Conservation (phyloP, 2,113 vertebrate genomes). For the Sminthopsis crassicaudata region DNA sequence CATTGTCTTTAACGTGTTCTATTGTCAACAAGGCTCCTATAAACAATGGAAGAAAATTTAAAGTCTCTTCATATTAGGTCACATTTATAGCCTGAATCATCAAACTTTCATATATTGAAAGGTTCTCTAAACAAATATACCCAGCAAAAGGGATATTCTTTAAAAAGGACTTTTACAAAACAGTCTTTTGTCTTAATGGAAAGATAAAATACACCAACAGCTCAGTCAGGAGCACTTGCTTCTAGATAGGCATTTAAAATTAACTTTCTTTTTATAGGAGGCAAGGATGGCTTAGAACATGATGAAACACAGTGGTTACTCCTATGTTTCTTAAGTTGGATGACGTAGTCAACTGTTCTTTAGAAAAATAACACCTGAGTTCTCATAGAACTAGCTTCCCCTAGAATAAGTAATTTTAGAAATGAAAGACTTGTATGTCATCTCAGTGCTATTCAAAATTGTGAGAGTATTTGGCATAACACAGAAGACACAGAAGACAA, state of each 20-base stretch:
- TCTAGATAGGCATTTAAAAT: background rate
- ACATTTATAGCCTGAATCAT: constrained; percentile 59
- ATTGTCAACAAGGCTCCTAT: constrained; percentile 92
- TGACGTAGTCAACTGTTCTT: background rate
- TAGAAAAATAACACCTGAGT: background rate
- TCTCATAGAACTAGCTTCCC: background rate
- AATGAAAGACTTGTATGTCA: background rate
- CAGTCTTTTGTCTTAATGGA: constrained; percentile 12
- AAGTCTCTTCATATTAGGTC: constrained; percentile 52
- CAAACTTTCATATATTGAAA: constrained; percentile 49
- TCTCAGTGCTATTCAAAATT: background rate
- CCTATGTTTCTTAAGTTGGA: constrained; percentile 7
- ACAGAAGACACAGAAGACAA: background rate
- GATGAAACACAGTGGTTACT: background rate
- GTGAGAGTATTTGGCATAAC: background rate
- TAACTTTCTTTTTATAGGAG: constrained; percentile 9
- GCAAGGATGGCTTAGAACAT: constrained; percentile 11
- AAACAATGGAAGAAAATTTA: constrained; percentile 68
- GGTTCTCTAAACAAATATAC: constrained; percentile 47
- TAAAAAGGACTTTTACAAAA: background rate
- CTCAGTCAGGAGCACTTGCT: background rate
- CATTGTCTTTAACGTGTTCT: constrained; percentile 91
- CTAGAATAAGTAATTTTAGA: background rate
- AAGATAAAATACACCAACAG: constrained; percentile 33
- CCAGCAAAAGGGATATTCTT: constrained; percentile 27